Base-by-base conservation (phyloP, 2,113 vertebrate species). In the Pelusios castaneus region DNA sequence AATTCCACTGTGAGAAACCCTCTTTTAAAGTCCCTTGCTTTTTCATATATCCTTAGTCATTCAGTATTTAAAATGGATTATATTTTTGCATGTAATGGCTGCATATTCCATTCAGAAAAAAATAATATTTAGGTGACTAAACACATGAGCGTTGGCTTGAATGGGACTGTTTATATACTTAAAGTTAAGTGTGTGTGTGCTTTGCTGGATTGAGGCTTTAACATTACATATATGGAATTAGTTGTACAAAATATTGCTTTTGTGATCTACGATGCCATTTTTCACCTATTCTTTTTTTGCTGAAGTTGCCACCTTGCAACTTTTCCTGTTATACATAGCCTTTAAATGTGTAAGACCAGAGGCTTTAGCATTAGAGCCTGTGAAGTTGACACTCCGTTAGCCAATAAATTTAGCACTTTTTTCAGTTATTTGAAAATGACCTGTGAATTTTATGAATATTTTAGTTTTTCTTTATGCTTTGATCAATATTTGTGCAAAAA, bases 131-230 rank as follows among this genome's bases (percentile, higher is more conserved):
- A 91, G 92, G 22, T 58, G 88, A 58, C 54, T 54, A 96, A 94
- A 70, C 55, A n/a, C 29, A 10, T 84, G 75, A 86, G 21, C 22
- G 78, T 29, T 75, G 78, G 47, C n/a, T 94, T 84, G 51, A 25
- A 34, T 38, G 88, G 24, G 43, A 93, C 77, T 45, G 82, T 34
- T 49, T 6, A 83, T 55, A 13, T 38, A n/a, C 55, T 95, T 93
- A 89, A 58, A 10, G 77, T 85, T 90, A 94, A 41, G 79, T 80
- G 8, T 17, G 14, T 54, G 27, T 8, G 13, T 81, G 54, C 80
- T 94, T 94, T 96, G 81, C 58, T 92, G 83, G 92, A 77, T 47
- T 84, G 90, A 91, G 89, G 80, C 55, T 94, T 77, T 91, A 82
- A 81, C 86, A 49, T 73, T 67, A 21, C 83, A 88, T 81, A 87